A percentile compares a stretch with the other conserved stretches of the same genome.
Evolutionary conservation across 1,140 invertebrate genomes (phyloP).

Genomic region (Mactra quadrangularis): DNA sequence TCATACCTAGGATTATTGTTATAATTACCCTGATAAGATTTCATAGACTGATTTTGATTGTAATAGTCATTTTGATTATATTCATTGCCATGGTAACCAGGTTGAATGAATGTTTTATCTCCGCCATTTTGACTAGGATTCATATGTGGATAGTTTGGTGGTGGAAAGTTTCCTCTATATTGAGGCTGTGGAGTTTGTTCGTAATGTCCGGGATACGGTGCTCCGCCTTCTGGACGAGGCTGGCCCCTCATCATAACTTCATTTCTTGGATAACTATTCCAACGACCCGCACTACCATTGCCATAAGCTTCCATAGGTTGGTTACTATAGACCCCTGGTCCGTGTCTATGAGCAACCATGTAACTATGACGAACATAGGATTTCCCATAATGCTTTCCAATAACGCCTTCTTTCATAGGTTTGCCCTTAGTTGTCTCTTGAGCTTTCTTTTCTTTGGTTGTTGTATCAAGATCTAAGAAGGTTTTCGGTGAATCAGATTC

Average conservation of each 20-base stretch:
- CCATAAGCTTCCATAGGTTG: conserved; percentile 41
- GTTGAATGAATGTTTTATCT: conserved; percentile 33
- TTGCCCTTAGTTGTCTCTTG: conserved; percentile 21
- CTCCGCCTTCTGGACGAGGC: background rate
- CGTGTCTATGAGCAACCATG: background rate
- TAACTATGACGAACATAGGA: conserved; percentile 2
- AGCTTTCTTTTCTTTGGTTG: conserved; percentile 54
- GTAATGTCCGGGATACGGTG: conserved; percentile 28
- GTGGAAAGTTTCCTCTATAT: conserved; percentile 36
- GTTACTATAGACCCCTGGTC: conserved; percentile 27
- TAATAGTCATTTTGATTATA: conserved; percentile 59
- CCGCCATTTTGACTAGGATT: conserved; percentile 53
- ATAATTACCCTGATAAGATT: conserved; percentile 57
- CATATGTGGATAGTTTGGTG: conserved; percentile 37
- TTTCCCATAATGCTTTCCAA: conserved; percentile 53
- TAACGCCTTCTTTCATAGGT: conserved; percentile 5
- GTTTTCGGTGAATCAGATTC: conserved; percentile 60
- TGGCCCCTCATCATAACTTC: conserved; percentile 32
- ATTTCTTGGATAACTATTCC: conserved; percentile 40
- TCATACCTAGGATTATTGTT: conserved; percentile 38
- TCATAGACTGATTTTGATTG: conserved; percentile 57
- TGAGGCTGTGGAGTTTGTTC: conserved; percentile 40
- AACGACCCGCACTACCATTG: conserved; percentile 26
- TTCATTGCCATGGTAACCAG: conserved; percentile 53
- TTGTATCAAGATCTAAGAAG: conserved; percentile 55